Evolutionary conservation across 2,888 invertebrate genomes (phyloP), one percentile per base, ranked within the genome.

Genomic region (Drosophila subquinaria): DNA sequence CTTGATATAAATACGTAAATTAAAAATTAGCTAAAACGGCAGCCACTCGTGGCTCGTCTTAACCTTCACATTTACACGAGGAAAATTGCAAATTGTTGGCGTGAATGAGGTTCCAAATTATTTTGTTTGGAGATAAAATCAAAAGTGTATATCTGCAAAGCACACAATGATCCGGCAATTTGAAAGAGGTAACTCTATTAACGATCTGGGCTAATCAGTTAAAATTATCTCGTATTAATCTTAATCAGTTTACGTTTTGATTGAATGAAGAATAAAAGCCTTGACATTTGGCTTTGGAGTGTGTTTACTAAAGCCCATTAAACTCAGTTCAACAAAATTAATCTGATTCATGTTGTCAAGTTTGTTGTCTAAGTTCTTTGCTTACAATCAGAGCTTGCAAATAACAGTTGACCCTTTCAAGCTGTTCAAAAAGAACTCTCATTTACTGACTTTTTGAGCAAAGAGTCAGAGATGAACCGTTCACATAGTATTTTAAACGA

Each of bases 61-160:
- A 82, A 75, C 83, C 83, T 83, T 85, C 85, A 75, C 79, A 83
- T 83, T 84, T 83, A 51, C 61, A 76, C 71, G 17, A 15, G 42
- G 40, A 59, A 59, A 69, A 59, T 59, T 63, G 60, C 47, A 52
- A 51, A 36, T 63, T 52, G 48, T 33, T 52, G 73, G 50, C 59
- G 30, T 63, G 38, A 73, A 64, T 73, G 48, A 36, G 48, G 48
- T 43, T 15, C 38, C 52, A 65, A 73, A 60, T 56, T 69, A 50
- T 23, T 20, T 30, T 43, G n/a, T 27, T 52, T 67, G 40, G 36
- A 61, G 76, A 62, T 69, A 59, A 36, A 43, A 48, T 52, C 55
- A 57, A 36, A 62, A 33, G 36, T 30, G 20, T 53, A 17, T 45
- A 45, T 38, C 15, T 53, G 42, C 52, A 50, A 40, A 30, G 36